Evolutionary conservation across 2,113 vertebrate genomes (phyloP).

Genomic region (Grammomys surdaster): DNA sequence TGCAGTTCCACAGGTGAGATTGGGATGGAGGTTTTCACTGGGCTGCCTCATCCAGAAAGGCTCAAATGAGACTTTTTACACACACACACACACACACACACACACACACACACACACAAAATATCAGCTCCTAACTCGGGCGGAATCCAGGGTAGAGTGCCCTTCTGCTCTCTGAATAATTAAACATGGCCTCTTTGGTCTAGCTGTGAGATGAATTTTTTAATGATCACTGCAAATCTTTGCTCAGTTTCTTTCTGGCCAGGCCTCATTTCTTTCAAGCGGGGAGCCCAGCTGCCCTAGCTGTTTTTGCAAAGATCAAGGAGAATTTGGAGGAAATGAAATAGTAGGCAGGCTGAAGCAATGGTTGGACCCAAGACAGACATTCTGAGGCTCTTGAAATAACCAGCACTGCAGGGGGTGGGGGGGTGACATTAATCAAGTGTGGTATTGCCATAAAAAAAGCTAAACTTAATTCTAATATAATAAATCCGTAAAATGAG

Average conservation of each 20-base stretch:
- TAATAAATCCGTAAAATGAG: constrained; percentile 50
- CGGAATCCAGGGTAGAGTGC: not conserved
- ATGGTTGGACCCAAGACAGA: constrained; percentile 62
- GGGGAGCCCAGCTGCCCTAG: constrained; percentile 62
- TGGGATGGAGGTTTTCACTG: not conserved
- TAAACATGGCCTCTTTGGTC: constrained; percentile 56
- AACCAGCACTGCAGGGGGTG: constrained; percentile 51
- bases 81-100: no score
- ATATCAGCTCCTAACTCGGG: not conserved
- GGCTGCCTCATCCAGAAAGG: not conserved
- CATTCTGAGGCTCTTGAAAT: constrained; percentile 67
- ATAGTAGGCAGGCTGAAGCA: constrained; percentile 64
- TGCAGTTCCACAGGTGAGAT: not conserved
- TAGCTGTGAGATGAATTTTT: constrained; percentile 67
- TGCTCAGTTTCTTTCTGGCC: constrained; percentile 62
- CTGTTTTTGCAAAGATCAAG: constrained; percentile 71
- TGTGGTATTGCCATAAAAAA: constrained; percentile 37
- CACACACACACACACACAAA: not conserved
- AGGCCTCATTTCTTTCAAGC: constrained; percentile 67
- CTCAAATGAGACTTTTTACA: not conserved
- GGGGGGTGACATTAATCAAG: constrained; percentile 46
- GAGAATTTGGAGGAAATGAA: constrained; percentile 71
- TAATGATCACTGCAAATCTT: constrained; percentile 67
- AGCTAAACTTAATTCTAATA: constrained; percentile 65
- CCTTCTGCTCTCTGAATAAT: constrained; percentile 56